These are phyloP conservation scores for Cepaea hortensis DNA, from an alignment of 2,888 invertebrate species.

Conservation along the genomic window DNA sequence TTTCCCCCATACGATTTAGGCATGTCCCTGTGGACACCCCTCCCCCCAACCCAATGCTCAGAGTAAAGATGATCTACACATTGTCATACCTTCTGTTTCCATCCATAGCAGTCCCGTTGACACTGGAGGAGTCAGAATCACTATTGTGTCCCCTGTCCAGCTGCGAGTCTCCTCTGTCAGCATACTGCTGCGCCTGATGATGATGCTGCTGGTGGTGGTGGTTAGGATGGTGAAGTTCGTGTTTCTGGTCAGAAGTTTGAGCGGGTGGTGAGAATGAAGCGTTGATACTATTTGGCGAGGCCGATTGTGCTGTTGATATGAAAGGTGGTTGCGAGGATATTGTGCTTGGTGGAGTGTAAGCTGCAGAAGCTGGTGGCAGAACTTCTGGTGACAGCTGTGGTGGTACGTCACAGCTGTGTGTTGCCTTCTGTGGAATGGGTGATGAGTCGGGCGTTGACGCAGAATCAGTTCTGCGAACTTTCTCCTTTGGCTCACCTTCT, in stretches of 20 bases:
- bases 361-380: conserved; percentile 33
- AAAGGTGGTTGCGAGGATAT: conserved; percentile 7
- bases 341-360: not conserved
- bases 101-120: conserved; percentile 1
- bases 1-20: no score
- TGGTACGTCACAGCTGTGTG: conserved; percentile 39
- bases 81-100: conserved; percentile 32
- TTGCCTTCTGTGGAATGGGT: not conserved
- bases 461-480: conserved; percentile 40
- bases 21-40: no score
- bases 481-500: conserved; percentile 51
- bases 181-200: conserved; percentile 4
- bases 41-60: no score
- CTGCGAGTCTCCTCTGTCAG: not conserved
- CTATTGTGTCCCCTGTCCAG: conserved; percentile 38
- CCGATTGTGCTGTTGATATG: not conserved
- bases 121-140: conserved; percentile 41
- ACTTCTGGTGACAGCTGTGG: conserved; percentile 26
- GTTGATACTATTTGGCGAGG: not conserved
- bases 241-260: not conserved
- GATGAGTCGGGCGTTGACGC: conserved; percentile 22
- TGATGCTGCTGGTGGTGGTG: conserved; percentile 43
- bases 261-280: not conserved
- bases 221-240: conserved; percentile 24
- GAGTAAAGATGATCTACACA: no score